A percentile compares a stretch with the other conserved stretches of the same genome.
These are phyloP conservation scores for Chironomus riparius DNA, from an alignment of 2,888 invertebrate species.

Conservation along the genomic window DNA sequence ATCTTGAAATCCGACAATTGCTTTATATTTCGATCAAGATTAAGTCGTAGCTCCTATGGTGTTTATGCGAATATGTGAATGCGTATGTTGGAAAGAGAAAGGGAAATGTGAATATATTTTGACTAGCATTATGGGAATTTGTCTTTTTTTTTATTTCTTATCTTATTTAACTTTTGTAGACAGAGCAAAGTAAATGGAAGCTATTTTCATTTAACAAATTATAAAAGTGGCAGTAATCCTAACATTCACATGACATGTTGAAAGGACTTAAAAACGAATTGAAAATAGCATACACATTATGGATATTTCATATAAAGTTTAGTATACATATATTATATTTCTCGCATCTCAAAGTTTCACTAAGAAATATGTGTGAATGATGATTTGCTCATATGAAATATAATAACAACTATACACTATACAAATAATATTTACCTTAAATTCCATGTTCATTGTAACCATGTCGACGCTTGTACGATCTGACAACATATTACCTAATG, in stretches of 20 bases:
- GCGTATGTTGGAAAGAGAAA: background rate
- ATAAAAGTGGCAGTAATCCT: background rate
- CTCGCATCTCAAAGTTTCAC: background rate
- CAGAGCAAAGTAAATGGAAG: background rate
- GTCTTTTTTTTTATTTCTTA: background rate
- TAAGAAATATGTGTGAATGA: background rate
- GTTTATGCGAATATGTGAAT: background rate
- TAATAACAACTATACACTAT: background rate
- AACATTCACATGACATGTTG: background rate
- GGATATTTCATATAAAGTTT: background rate
- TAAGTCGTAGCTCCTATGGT: conserved; percentile 47
- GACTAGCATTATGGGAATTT: background rate
- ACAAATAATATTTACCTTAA: conserved; percentile 49
- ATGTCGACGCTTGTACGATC: conserved; percentile 58
- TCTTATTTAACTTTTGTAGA: background rate
- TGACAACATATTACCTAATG: conserved; percentile 60
- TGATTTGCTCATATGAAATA: background rate
- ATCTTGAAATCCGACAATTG: conserved; percentile 72
- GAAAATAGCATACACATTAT: too few relatives aligned
- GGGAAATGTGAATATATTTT: background rate
- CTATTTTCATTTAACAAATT: too few relatives aligned
- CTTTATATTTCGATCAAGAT: conserved; percentile 67
- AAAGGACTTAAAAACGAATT: too few relatives aligned
- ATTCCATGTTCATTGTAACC: conserved; percentile 55
- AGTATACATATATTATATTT: too few relatives aligned